phyloP scores from a whole-genome alignment of 2,797 vertebrate species.

The Urocyon cinereoargenteus region DNA sequence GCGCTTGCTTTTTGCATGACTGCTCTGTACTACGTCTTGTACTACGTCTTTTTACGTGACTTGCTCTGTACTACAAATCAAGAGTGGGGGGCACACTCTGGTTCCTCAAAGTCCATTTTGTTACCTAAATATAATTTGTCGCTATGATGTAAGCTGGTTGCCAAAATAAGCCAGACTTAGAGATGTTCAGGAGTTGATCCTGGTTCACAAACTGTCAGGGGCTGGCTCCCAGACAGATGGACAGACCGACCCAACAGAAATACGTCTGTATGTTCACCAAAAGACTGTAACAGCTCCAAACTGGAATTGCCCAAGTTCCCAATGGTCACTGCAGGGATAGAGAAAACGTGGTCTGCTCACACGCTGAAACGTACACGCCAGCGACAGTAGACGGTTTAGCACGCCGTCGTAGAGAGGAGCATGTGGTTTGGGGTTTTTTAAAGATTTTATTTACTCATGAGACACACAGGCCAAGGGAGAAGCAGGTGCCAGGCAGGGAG shows the following conservation, averaged over 20 bases:
- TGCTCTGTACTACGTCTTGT: no score
- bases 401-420: background rate
- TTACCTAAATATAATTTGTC: background rate
- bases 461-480: no score
- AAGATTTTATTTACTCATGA: no score
- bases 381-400: background rate
- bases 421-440: no score
- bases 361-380: background rate
- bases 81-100: background rate
- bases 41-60: no score
- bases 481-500: no score
- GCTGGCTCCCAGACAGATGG: background rate
- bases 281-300: background rate
- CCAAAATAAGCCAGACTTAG: background rate
- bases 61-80: no score
- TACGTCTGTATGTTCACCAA: background rate
- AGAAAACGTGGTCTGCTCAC: background rate
- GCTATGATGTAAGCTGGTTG: background rate
- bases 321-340: background rate
- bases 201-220: background rate
- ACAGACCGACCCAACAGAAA: background rate
- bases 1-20: no score
- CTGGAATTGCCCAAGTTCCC: background rate
- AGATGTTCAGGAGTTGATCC: slow-evolving; percentile 12
- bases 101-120: background rate